Evolutionary conservation across 1,140 invertebrate genomes (phyloP), one percentile per base, ranked within the genome.

Genomic region (Drosophila parabipectinata): DNA sequence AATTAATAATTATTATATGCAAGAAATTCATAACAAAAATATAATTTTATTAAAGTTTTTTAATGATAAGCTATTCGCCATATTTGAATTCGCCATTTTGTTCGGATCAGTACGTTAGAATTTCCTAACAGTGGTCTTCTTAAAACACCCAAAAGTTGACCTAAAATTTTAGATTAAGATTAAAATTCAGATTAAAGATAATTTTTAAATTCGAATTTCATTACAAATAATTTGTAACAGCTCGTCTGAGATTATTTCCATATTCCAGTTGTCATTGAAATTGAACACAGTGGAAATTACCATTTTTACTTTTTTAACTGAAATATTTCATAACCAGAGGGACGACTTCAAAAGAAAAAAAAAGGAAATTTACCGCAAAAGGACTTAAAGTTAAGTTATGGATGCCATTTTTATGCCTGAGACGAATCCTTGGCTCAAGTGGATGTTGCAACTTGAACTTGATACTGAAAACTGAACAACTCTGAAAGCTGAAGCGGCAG

Each of bases 381-480:
- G 34, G 34, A 37, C 34, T 56, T 57, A 56, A 57, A 56, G 51
- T 61, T 37, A n/a, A 37, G 34, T 37, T 37, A 37, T 37, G 34
- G 34, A 37, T 10, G 62, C 4, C 62, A 37, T 44, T 44, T 41
- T 39, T 57, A 72, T 58, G 21, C 64, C 44, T 52, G 21, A 44
- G 14, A 57, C 34, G 66, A 78, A 57, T 74, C 55, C 63, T 64
- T 62, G 54, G 56, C 52, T 81, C 62, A 68, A 81, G 77, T 67
- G 78, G 66, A 39, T 30, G 44, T 54, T 66, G 61, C 62, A 80
- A 77, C 78, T 68, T 77, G 78, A 81, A 80, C 78, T 80, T 81
- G 78, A 77, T 71, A 77, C 58, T 77, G 77, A 73, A 62, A 72
- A 68, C 60, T 71, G 48, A 64, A 56, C 62, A 69, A 78, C 60